These are phyloP conservation scores for Petrocephalus zakoni DNA, from an alignment of 2,113 vertebrate species.

Conservation along the genomic window DNA sequence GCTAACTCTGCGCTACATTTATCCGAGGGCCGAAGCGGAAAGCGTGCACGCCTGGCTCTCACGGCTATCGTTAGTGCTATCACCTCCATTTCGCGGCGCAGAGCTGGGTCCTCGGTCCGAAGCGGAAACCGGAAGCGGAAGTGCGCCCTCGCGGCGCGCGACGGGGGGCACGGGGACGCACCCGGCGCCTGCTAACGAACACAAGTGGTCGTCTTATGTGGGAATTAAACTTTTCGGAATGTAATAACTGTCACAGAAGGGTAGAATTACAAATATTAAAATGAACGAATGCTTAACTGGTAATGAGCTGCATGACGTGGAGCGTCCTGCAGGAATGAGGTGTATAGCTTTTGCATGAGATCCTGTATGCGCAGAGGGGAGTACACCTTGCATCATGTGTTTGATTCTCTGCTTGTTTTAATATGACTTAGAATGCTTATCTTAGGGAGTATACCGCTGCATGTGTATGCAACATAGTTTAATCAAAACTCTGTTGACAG, in stretches of 20 bases:
- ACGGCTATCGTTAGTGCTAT: not conserved
- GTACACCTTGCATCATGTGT: not conserved
- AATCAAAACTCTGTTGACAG: not conserved
- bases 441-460: not conserved
- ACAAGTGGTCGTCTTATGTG: too few species aligned
- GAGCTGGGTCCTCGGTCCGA: not conserved
- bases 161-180: not conserved
- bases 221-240: too few species aligned
- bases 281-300: too few species aligned
- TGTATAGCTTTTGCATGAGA: not conserved
- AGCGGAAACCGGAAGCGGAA: conserved; percentile 20
- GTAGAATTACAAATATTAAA: too few species aligned
- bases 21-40: too few species aligned
- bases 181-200: too few species aligned
- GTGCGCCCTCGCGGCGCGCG: not conserved
- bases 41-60: not conserved
- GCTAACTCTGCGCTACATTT: not conserved
- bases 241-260: too few species aligned
- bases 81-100: conserved; percentile 32
- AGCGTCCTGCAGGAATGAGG: too few species aligned
- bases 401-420: not conserved
- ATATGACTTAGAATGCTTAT: not conserved
- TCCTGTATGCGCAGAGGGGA: not conserved
- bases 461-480: not conserved
- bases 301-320: too few species aligned